Percentiles rank a stretch among this genome's conserved stretches.
Evolutionary conservation across 2,888 invertebrate genomes (phyloP).

Genomic region (Masnerella sp.): DNA sequence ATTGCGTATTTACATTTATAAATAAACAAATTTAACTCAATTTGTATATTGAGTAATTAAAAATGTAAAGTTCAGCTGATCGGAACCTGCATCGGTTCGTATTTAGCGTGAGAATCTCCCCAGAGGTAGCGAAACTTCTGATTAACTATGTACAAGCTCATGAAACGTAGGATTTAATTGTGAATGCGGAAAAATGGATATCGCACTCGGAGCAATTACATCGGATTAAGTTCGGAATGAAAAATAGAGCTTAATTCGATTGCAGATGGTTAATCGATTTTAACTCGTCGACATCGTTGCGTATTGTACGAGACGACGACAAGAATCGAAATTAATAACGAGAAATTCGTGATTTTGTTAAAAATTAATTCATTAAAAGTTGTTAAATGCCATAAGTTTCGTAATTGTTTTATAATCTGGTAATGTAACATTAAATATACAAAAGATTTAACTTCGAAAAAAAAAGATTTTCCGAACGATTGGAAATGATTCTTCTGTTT

Average conservation of each 20-base stretch:
- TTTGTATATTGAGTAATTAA: conserved; percentile 1
- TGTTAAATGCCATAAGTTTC: too few relatives aligned
- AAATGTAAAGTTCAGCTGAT: not conserved
- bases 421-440: too few relatives aligned
- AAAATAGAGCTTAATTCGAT: conserved; percentile 14
- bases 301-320: conserved; percentile 2
- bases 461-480: too few relatives aligned
- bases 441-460: too few relatives aligned
- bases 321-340: conserved; percentile 32
- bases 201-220: conserved; percentile 3
- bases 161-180: conserved; percentile 27
- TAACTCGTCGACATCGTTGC: not conserved
- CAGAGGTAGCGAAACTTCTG: not conserved
- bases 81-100: not conserved
- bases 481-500: too few relatives aligned
- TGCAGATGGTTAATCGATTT: conserved; percentile 31
- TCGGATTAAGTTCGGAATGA: conserved; percentile 20
- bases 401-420: too few relatives aligned
- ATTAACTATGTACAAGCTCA: conserved; percentile 15
- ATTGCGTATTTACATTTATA: too few relatives aligned
- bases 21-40: not conserved
- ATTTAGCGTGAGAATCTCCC: conserved; percentile 5
- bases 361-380: too few relatives aligned
- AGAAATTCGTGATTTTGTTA: too few relatives aligned
- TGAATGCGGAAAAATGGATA: conserved; percentile 12